These are phyloP conservation scores for Zalophus californianus DNA, from an alignment of 2,797 vertebrate species.

Conservation along the genomic window DNA sequence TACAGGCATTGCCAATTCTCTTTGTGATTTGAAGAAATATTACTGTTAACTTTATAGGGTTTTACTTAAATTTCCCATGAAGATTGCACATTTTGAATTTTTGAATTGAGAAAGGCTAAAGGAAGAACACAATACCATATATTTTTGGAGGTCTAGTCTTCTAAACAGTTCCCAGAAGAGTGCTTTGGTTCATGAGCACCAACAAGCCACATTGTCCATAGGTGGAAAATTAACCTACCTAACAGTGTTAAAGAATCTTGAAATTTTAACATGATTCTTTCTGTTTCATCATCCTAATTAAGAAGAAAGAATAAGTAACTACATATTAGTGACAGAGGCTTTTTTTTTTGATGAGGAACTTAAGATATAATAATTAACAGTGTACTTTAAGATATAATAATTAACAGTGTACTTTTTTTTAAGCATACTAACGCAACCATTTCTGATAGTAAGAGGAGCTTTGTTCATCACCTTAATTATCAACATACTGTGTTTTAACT, in stretches of 20 bases:
- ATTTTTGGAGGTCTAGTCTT: background rate
- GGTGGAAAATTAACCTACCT: background rate
- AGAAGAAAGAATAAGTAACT: background rate
- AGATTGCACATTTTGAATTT: background rate
- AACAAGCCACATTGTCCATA: background rate
- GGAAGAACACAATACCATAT: background rate
- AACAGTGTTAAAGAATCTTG: background rate
- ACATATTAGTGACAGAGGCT: background rate
- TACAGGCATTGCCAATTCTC: background rate
- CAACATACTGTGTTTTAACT: conserved; percentile 30
- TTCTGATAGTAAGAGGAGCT: background rate
- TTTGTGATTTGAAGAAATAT: conserved; percentile 44
- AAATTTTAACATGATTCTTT: background rate
- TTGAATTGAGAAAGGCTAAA: background rate
- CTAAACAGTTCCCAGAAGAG: background rate
- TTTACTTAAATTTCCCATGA: conserved; percentile 29
- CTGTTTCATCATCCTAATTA: background rate
- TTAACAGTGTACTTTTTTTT: background rate
- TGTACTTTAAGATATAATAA: background rate
- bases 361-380: background rate
- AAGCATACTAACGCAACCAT: background rate
- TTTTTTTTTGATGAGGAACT: background rate
- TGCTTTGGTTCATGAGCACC: background rate
- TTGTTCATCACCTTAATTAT: background rate
- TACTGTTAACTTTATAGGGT: background rate